Evolutionary conservation across 2,113 vertebrate species (phyloP).

Genomic region (Myrmecobius fasciatus): DNA sequence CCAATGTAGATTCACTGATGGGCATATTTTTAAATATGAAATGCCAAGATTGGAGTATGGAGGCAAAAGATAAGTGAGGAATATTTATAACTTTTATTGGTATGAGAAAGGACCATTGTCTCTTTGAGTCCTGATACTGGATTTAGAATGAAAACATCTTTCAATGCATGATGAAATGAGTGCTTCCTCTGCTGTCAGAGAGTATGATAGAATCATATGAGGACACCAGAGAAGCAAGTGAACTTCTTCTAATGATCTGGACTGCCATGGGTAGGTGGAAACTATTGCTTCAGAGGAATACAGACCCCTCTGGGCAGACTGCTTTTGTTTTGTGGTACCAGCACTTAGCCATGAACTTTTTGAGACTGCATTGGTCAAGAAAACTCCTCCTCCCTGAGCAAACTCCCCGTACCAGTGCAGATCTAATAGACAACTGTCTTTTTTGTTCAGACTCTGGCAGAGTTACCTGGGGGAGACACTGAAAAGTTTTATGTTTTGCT

Average conservation of each 20-base stretch:
- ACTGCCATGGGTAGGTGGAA: not conserved
- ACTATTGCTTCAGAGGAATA: not conserved
- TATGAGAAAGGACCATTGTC: slow-evolving; percentile 61
- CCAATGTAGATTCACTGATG: slow-evolving; percentile 70
- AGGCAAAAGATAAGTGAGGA: slow-evolving; percentile 51
- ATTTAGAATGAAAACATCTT: slow-evolving; percentile 41
- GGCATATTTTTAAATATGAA: slow-evolving; percentile 75
- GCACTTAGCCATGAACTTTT: not conserved
- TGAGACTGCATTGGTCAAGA: not conserved
- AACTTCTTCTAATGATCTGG: not conserved
- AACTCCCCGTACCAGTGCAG: not conserved
- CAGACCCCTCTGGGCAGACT: not conserved
- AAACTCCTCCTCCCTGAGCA: not conserved
- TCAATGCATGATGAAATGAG: not conserved
- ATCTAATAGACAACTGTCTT: not conserved
- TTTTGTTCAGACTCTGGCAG: not conserved
- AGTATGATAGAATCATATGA: not conserved
- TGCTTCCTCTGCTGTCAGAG: not conserved
- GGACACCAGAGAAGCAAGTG: not conserved
- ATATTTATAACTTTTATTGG: slow-evolving; percentile 72
- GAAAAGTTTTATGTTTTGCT: not conserved
- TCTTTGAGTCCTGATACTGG: slow-evolving; percentile 21
- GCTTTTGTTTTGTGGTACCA: not conserved
- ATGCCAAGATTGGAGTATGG: slow-evolving; percentile 65
- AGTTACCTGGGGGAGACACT: not conserved